Evolutionary conservation across 2,888 invertebrate species (phyloP), one percentile per base, ranked within the genome.

Genomic region (Phasia obesa): DNA sequence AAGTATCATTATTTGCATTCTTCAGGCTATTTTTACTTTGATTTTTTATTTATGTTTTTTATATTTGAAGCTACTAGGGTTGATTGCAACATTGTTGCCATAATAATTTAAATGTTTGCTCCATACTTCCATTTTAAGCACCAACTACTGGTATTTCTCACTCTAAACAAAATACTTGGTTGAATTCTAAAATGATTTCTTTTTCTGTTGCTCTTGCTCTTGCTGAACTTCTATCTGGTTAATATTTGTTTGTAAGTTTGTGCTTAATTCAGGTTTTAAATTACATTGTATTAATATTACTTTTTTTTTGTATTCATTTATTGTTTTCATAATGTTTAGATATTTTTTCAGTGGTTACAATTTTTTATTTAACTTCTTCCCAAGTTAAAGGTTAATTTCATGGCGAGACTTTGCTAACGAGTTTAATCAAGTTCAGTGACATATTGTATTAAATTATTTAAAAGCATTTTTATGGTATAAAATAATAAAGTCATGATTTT

Each of bases 331-430:
- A 74, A 77, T 78, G 74, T 60, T 84, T 70, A 70, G 74, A 69
- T 78, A 49, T 75, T 60, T 76, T 81, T 76, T 80, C 64, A 81
- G 70, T 69, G 64, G 73, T 74, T 71, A 81, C 47, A 81, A 74
- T 71, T 74, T 81, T 60, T 42, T 81, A 38, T 70, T 78, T 71
- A 75, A 69, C 55, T 76, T 76, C 57, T 67, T 62, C 55, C 25
- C 47, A 67, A 79, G 78, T 73, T 79, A 77, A 81, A 84, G 81
- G 79, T 78, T 81, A 84, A 81, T 71, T 81, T 78, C 74, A 84
- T 81, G 81, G 74, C 71, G 70, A 75, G 81, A 84, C 78, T 78
- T 19, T 77, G 27, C 19, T 47, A 25, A n/a, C 15, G 25, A 53
- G n/a, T 62, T 19, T n/a, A 51, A 51, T 44, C 60, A 80, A 67